These are phyloP conservation scores for Orthosia gothica DNA, from an alignment of 2,888 invertebrate species.

Conservation along the genomic window DNA sequence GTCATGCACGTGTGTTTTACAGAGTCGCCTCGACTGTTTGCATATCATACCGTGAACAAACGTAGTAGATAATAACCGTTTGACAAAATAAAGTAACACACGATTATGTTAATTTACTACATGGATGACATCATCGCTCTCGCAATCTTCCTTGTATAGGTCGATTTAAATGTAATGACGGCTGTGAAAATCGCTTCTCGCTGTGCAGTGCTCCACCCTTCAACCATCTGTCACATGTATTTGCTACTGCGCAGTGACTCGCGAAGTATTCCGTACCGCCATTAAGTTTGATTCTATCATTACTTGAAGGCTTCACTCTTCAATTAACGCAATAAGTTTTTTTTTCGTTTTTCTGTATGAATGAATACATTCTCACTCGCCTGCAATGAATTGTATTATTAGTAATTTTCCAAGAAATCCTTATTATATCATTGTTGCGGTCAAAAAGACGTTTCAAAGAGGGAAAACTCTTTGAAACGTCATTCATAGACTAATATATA, in stretches of 20 bases:
- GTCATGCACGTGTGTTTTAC: conserved; percentile 38
- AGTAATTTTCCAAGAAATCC: conserved; percentile 41
- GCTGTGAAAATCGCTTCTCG: no score
- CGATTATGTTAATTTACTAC: conserved; percentile 85
- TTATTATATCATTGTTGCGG: conserved; percentile 35
- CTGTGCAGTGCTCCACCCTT: no score
- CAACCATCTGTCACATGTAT: no score
- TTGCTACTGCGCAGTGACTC: no score
- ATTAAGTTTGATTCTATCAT: no score
- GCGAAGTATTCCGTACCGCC: no score
- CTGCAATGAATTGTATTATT: conserved; percentile 20
- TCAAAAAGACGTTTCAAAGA: conserved; percentile 13
- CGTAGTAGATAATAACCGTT: conserved; percentile 50
- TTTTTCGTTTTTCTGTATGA: conserved; percentile 38
- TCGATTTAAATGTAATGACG: no score
- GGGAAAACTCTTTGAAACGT: no score
- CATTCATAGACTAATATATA: no score
- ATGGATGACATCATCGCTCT: conserved; percentile 82
- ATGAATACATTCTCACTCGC: conserved; percentile 33
- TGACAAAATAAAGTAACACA: conserved; percentile 68
- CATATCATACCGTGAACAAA: conserved; percentile 40
- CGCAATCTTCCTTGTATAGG: conserved; percentile 12
- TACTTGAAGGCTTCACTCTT: conserved; percentile 26
- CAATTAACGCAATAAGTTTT: conserved; percentile 40
- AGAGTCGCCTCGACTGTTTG: conserved; percentile 27